Conservation (phyloP, 2,113 vertebrate genomes). For the Halichoerus grypus region DNA sequence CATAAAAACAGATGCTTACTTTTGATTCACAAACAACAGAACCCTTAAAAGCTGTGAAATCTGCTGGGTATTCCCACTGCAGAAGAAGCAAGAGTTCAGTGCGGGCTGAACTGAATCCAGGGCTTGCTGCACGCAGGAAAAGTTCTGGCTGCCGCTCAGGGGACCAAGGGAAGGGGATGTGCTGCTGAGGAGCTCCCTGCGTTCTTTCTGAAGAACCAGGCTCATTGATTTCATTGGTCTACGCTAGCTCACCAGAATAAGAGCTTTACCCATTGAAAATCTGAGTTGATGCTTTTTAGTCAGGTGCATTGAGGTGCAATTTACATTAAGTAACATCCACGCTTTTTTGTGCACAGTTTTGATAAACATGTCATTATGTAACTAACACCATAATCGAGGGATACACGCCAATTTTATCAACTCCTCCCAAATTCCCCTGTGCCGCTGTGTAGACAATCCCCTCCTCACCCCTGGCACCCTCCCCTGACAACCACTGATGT, state of each 20-base stretch:
- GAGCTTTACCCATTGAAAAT: not conserved
- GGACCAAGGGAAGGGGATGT: no score
- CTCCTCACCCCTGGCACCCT: rapidly evolving
- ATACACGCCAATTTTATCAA: not conserved
- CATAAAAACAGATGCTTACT: constrained; percentile 26
- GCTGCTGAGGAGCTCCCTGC: not conserved
- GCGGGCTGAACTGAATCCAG: not conserved
- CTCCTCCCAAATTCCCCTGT: not conserved
- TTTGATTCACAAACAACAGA: constrained; percentile 42
- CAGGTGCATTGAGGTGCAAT: not conserved
- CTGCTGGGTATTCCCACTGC: not conserved
- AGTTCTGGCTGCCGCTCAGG: not conserved
- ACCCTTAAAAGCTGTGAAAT: constrained; percentile 41
- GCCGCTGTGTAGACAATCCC: not conserved
- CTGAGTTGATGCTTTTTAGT: not conserved
- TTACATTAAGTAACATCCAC: not conserved
- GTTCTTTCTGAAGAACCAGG: not conserved
- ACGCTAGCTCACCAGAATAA: not conserved
- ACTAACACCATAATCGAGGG: not conserved
- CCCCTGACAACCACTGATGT: not conserved
- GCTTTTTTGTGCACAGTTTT: not conserved
- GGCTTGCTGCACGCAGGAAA: not conserved
- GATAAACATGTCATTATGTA: not conserved
- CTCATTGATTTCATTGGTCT: not conserved
- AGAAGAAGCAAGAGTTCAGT: not conserved